These are phyloP conservation scores for Pollachius pollachius DNA, from an alignment of 2,113 vertebrate species.

Conservation along the genomic window DNA sequence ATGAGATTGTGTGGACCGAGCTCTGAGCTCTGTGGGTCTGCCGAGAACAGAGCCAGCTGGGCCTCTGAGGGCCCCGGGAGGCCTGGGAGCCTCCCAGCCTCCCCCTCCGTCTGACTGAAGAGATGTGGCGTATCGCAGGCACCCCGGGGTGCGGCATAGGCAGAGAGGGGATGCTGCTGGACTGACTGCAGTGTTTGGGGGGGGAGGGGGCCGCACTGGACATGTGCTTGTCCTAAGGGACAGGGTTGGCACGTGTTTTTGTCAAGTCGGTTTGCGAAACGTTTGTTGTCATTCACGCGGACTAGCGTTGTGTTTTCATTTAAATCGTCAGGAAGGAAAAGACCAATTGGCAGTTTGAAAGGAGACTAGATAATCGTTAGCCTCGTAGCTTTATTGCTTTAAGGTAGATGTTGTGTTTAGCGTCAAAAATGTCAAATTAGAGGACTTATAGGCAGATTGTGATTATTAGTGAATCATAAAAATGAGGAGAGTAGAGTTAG, in stretches of 20 bases:
- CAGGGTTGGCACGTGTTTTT: conserved; percentile 54
- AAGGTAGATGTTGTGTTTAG: no score
- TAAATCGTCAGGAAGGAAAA: no score
- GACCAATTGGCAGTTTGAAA: no score
- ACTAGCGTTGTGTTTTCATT: not conserved
- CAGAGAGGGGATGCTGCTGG: conserved; percentile 53
- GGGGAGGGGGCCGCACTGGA: conserved; percentile 24
- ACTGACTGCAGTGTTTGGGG: conserved; percentile 50
- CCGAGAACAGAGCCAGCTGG: conserved; percentile 37
- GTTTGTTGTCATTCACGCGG: conserved; percentile 25
- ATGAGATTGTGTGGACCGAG: conserved; percentile 7
- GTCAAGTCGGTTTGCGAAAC: conserved; percentile 39
- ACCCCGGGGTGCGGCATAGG: conserved; percentile 40
- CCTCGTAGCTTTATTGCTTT: no score
- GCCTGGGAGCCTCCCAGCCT: conserved; percentile 31
- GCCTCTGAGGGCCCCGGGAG: conserved; percentile 39
- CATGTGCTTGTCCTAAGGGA: conserved; percentile 64
- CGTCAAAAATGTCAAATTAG: no score
- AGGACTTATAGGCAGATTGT: no score
- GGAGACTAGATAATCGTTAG: no score
- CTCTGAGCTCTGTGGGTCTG: conserved; percentile 29
- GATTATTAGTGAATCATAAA: no score
- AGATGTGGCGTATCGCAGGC: conserved; percentile 50
- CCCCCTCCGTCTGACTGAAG: conserved; percentile 48
- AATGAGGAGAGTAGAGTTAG: no score